Evolutionary conservation across 2,113 vertebrate genomes (phyloP), one percentile per base, ranked within the genome.

Genomic region (Heterochromis multidens): DNA sequence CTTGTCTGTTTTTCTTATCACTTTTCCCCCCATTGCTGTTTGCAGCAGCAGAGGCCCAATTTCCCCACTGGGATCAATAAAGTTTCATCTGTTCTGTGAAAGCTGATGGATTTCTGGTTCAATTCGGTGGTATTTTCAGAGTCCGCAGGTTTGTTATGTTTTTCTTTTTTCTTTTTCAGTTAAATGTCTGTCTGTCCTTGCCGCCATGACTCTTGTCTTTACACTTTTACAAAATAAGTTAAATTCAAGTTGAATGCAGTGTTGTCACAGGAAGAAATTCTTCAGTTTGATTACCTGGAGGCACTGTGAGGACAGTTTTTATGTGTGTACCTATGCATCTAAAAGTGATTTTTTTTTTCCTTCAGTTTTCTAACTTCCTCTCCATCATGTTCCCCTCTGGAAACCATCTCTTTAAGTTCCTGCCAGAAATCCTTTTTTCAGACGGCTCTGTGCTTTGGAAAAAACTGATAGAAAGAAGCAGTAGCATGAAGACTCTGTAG

Each of bases 41-140:
- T 72, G 27, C 29, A 29, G 79, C 70, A 74, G 78, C 72, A 25
- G 23, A 77, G 21, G 27, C 79, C n/a, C 25, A 29, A 9, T 74
- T 65, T 86, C 80, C 59, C 59, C 80, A 29, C 65, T 8, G 52
- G 29, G 88, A 89, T 83, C 88, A 35, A 72, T 89, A 83, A 70
- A 80, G 60, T 49, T 83, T 72, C 84, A 83, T 70, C 77, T 77
- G 54, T 61, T 77, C 25, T 27, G n/a, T 77, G 52, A 77, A 46
- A 61, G 52, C 67, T 60, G 80, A 87, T 90, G 67, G 77, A 78
- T 88, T 87, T 77, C 81, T 74, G 76, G 5, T 78, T 78, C 54
- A 4, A 9, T 14, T 80, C 63, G n/a, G 43, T 63, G 72, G 7
- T 62, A 46, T 57, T 59, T 67, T 43, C 46, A 37, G 3, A 56